These are phyloP conservation scores for Cephus pygmeus DNA, from an alignment of 2,888 invertebrate genomes.

Conservation along the genomic window DNA sequence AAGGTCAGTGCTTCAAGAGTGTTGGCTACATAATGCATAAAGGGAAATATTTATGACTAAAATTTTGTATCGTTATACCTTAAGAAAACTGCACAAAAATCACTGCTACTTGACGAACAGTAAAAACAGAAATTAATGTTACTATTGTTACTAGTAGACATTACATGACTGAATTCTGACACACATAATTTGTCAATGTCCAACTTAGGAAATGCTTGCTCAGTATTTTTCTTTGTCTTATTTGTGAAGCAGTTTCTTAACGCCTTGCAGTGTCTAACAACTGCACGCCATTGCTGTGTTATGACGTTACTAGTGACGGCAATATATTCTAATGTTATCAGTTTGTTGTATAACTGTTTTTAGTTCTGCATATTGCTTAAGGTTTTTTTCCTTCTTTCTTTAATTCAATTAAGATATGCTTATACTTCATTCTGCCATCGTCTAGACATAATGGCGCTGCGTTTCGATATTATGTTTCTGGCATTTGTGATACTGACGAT, in stretches of 20 bases:
- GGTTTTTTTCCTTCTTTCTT: not conserved
- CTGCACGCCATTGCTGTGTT: not conserved
- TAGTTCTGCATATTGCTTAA: not conserved
- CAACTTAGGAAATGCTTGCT: not conserved
- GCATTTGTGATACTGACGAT: too few relatives aligned
- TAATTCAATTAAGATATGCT: not conserved
- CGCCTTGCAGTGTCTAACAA: not conserved
- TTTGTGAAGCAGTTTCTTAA: not conserved
- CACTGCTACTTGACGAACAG: not conserved
- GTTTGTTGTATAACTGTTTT: not conserved
- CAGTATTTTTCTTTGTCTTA: not conserved
- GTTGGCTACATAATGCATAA: not conserved
- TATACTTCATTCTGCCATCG: not conserved
- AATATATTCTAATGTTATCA: not conserved
- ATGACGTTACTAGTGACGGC: not conserved
- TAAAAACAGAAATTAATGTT: not conserved
- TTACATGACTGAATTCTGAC: too few relatives aligned
- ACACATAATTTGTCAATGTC: not conserved
- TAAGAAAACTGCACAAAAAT: not conserved
- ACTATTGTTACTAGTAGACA: not conserved
- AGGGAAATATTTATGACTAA: not conserved
- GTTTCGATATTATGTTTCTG: not conserved
- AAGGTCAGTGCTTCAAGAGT: conserved; percentile 63
- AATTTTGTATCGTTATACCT: not conserved
- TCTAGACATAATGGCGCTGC: not conserved